A percentile compares a stretch with the other conserved stretches of the same genome.
Evolutionary conservation across 2,888 invertebrate species (phyloP).

Genomic region (Rotaria magnacalcarata): DNA sequence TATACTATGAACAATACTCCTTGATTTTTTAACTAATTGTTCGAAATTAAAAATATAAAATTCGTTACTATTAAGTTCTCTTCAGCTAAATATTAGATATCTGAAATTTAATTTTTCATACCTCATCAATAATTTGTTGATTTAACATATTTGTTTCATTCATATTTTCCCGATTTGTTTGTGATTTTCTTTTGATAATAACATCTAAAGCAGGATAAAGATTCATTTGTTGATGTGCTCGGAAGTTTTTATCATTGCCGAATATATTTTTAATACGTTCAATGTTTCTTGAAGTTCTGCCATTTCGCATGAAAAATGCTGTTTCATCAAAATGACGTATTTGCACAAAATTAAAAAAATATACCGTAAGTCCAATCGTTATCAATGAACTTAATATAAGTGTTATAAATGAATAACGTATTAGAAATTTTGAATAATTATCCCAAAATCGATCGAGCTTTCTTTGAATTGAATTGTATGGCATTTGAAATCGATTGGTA

Average conservation of each 20-base stretch:
- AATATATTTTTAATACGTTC: not conserved
- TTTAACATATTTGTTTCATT: not conserved
- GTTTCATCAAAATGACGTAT: not conserved
- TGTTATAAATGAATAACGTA: not conserved
- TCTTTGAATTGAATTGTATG: not conserved
- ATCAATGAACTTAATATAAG: not conserved
- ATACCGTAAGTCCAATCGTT: not conserved
- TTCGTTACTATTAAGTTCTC: no score
- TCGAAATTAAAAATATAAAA: no score
- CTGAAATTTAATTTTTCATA: not conserved
- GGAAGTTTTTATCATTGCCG: not conserved
- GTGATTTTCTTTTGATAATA: not conserved
- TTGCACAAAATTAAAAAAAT: not conserved
- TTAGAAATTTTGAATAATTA: slow-evolving; percentile 4
- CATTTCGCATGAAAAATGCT: not conserved
- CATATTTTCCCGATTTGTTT: not conserved
- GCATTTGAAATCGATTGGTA: not conserved
- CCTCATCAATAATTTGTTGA: not conserved
- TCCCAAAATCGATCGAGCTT: not conserved
- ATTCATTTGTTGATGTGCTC: slow-evolving; percentile 3
- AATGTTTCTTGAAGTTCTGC: not conserved
- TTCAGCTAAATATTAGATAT: no score
- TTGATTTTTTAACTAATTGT: no score
- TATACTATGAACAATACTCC: no score
- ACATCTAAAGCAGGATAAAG: slow-evolving; percentile 18